Conservation (phyloP, 2,113 vertebrate species). For the Nerophis lumbriciformis region DNA sequence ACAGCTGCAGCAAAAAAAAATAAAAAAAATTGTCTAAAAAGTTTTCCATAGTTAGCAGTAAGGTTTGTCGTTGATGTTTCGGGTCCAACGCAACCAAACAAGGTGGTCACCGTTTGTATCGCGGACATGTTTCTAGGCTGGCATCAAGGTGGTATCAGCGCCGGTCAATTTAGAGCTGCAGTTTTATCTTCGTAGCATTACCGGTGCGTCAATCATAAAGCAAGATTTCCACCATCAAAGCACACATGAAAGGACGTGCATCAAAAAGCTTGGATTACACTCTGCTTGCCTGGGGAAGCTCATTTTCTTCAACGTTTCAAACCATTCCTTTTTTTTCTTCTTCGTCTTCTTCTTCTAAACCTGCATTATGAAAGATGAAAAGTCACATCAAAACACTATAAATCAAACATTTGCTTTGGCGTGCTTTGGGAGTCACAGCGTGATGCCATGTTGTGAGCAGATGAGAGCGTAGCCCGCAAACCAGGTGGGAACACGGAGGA, state of each 20-base stretch:
- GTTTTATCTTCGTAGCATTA: not conserved
- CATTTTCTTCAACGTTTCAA: not conserved
- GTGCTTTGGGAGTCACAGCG: conserved; percentile 2
- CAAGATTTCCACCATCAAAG: not conserved
- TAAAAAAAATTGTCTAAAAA: too few species aligned
- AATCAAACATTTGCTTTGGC: conserved; percentile 27
- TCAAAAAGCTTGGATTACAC: not conserved
- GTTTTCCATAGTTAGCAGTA: too few species aligned
- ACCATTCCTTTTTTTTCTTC: not conserved
- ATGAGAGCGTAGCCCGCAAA: conserved; percentile 6
- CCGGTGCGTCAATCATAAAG: not conserved
- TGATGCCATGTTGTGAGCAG: not conserved
- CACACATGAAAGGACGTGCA: not conserved
- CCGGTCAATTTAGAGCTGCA: not conserved
- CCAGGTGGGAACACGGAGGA: conserved; percentile 23
- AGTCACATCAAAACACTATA: not conserved
- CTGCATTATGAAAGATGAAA: conserved; percentile 5
- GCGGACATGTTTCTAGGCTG: too few species aligned
- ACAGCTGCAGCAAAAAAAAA: too few species aligned
- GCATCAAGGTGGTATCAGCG: not conserved
- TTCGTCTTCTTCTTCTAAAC: too few species aligned
- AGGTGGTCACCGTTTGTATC: too few species aligned
- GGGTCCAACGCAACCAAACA: too few species aligned
- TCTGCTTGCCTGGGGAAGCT: not conserved
- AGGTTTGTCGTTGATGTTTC: too few species aligned